Conservation (phyloP, 2,888 invertebrate genomes). For the Calameuta filiformis region DNA sequence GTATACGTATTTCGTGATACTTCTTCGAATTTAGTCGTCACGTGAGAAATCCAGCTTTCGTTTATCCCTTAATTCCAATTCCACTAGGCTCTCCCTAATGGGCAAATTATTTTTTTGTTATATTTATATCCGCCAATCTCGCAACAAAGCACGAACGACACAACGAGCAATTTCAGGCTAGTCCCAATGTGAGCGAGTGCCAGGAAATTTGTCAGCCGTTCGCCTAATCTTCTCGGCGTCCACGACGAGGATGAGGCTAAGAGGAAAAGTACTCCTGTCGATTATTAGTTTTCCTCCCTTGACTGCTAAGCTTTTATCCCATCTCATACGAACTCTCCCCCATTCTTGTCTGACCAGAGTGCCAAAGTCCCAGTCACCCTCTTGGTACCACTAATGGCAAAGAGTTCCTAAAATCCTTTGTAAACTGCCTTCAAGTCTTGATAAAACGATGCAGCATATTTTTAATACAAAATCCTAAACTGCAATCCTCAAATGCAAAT, state of each 20-base stretch:
- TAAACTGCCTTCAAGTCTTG: too few species aligned
- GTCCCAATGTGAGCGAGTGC: not conserved
- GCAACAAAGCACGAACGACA: not conserved
- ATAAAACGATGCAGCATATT: too few species aligned
- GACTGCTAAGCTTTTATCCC: not conserved
- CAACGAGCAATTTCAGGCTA: not conserved
- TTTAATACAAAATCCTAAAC: too few species aligned
- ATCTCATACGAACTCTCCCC: not conserved
- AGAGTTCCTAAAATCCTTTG: too few species aligned
- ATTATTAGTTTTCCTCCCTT: not conserved
- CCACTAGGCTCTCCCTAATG: not conserved
- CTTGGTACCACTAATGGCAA: too few species aligned
- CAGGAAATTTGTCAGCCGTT: not conserved
- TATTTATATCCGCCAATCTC: not conserved
- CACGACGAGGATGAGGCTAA: not conserved
- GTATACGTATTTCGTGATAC: not conserved
- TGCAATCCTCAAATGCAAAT: too few species aligned
- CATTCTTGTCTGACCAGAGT: not conserved
- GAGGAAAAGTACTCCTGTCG: not conserved
- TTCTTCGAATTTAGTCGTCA: not conserved
- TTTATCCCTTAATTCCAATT: constrained; percentile 1
- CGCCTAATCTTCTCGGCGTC: not conserved
- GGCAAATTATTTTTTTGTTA: not conserved
- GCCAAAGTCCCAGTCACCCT: not conserved
- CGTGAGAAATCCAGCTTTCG: not conserved